Base-by-base conservation (phyloP, 2,113 vertebrate species). In the Bufo gargarizans region DNA sequence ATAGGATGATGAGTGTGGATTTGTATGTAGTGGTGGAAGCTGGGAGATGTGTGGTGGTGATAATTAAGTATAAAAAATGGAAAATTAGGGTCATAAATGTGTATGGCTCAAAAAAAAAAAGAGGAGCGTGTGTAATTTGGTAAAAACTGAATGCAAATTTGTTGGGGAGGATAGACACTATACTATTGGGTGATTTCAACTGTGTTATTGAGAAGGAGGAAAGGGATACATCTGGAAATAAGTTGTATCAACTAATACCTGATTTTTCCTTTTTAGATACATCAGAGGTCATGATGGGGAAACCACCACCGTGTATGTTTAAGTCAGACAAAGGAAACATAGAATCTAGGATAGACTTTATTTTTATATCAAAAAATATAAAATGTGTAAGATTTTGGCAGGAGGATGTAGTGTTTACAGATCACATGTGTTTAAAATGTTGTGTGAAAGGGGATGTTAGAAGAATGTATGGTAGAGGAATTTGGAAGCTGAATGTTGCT, bases 381-480 rank as follows among this genome's bases (percentile, higher is more conserved):
- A 12, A 22, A 13, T 22, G 19, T 55, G 50, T 53, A 2, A 6
- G 3, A 11, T n/a, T 78, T 6, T 20, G 0, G 0, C 9, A n/a
- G 1, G 1, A 3, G 0, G 4, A 14, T 4, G 53, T 55, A 3
- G 0, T 6, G 5, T 81, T 81, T 59, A 4, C 53, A 0, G 78
- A 81, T 59, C 10, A 61, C 43, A 22, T n/a, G 8, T 14, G 8
- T 33, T 1, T 59, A 0, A n/a, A n/a, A 6, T 55, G 49, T 55
- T 8, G 1, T 17, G 16, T 79, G 3, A 4, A n/a, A 6, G 50
- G 5, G 2, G 3, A 20, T 2, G 20, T 0, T 5, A 1, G 8
- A 5, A 19, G 0, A 3, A 12, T 9, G 20, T 22, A 22, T 59
- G 55, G 22, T 2, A 56, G 56, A 5, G 56, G 55, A 3, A 12